These are phyloP conservation scores for Gastracanthus pulcherrimus DNA, from an alignment of 2,888 invertebrate species.

Conservation along the genomic window DNA sequence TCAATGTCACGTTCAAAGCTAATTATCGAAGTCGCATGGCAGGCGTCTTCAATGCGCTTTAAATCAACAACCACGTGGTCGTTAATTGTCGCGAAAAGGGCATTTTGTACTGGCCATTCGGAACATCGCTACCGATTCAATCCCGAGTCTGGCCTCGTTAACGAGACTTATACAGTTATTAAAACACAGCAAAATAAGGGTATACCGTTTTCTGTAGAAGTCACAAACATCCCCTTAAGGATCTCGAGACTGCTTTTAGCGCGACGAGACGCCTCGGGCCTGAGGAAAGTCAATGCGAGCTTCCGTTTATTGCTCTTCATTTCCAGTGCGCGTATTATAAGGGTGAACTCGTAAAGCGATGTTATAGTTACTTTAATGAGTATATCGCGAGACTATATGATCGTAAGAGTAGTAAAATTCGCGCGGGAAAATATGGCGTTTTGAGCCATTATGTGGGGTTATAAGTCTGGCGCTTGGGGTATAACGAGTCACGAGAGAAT, in stretches of 20 bases:
- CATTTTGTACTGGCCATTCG: neutral
- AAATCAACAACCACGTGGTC: too few species aligned
- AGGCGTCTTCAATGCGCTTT: too few species aligned
- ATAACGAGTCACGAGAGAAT: too few species aligned
- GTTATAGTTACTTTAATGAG: neutral
- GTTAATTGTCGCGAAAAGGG: too few species aligned
- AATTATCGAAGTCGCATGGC: too few species aligned
- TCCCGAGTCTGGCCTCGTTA: neutral
- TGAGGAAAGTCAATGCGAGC: neutral
- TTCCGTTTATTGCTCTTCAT: neutral
- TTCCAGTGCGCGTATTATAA: neutral
- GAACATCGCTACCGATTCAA: constrained; percentile 10
- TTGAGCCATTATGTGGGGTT: too few species aligned
- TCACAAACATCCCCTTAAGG: neutral
- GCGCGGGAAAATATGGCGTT: neutral
- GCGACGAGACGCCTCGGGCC: neutral
- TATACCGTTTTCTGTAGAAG: too few species aligned
- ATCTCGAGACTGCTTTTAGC: neutral
- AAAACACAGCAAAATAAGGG: neutral
- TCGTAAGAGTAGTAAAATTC: neutral
- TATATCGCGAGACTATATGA: neutral
- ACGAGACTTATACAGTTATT: constrained; percentile 36
- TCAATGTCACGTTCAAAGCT: too few species aligned
- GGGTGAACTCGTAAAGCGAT: neutral
- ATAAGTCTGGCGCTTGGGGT: too few species aligned